These are phyloP conservation scores for Electrophaes corylata DNA, from an alignment of 2,888 invertebrate species.

Conservation along the genomic window DNA sequence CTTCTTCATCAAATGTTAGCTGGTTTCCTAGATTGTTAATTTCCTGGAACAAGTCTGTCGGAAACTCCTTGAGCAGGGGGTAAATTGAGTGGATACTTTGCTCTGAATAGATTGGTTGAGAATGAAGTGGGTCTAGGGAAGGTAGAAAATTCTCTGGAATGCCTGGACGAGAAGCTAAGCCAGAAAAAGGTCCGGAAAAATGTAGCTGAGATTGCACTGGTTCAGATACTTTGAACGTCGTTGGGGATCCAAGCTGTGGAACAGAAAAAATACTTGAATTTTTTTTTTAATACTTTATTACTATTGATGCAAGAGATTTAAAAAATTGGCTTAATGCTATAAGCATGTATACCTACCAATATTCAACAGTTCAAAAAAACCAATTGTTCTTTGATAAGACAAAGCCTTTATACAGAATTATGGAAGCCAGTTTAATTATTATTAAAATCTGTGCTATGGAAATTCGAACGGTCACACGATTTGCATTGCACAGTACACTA, in stretches of 20 bases:
- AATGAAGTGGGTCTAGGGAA: constrained; percentile 12
- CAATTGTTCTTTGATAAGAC: too few species aligned
- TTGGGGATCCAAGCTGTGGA: constrained; percentile 59
- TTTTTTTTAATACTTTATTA: neutral
- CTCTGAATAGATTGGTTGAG: constrained; percentile 24
- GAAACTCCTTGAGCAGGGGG: constrained; percentile 22
- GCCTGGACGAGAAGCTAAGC: neutral
- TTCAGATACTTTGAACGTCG: constrained; percentile 65
- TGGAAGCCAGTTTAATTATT: too few species aligned
- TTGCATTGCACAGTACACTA: too few species aligned
- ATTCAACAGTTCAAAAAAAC: too few species aligned
- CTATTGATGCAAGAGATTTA: too few species aligned
- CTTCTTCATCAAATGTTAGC: constrained; percentile 11
- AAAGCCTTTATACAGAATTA: too few species aligned
- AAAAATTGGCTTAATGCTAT: neutral
- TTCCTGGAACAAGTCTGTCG: constrained; percentile 36
- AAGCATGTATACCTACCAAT: too few species aligned
- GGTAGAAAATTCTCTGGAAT: neutral
- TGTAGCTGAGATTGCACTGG: constrained; percentile 68
- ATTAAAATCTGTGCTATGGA: too few species aligned
- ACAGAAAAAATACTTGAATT: neutral
- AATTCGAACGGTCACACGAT: too few species aligned
- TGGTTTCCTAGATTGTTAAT: constrained; percentile 30
- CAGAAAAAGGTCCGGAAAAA: constrained; percentile 47
- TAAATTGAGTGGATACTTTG: constrained; percentile 31